Conservation (phyloP, 2,888 invertebrate species). For the Pardosa pseudoannulata region DNA sequence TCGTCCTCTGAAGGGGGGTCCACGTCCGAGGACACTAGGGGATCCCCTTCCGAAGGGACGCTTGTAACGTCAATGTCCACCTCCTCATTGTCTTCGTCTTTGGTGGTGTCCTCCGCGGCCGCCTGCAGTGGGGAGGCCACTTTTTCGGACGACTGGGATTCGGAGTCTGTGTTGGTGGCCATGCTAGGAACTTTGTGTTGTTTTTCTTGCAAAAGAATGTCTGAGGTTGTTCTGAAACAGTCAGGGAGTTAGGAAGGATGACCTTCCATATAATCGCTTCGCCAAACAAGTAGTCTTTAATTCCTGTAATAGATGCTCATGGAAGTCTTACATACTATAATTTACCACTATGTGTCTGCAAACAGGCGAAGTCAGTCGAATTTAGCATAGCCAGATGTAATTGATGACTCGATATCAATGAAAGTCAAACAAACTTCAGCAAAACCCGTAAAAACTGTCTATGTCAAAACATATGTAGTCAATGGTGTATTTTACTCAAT, state of each 20-base stretch:
- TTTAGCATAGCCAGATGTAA: no score
- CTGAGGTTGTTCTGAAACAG: no score
- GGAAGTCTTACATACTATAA: no score
- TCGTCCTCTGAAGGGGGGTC: conserved; percentile 62
- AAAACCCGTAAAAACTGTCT: no score
- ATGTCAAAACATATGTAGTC: no score
- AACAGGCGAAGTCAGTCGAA: neutral
- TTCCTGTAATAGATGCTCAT: no score
- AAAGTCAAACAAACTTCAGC: no score
- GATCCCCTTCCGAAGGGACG: conserved; percentile 51
- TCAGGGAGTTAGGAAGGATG: neutral
- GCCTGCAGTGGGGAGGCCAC: conserved; percentile 35
- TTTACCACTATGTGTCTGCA: neutral
- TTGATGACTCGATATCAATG: no score
- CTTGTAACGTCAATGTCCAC: conserved; percentile 70
- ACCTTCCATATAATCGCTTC: neutral
- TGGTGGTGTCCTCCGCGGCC: conserved; percentile 30
- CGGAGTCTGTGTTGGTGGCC: conserved; percentile 63
- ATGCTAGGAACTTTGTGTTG: conserved; percentile 28
- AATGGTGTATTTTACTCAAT: no score
- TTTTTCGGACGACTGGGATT: conserved; percentile 66
- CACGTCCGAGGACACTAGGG: conserved; percentile 42
- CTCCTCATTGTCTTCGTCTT: conserved; percentile 51
- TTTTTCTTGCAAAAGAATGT: no score
- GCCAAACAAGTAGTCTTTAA: no score